A percentile compares a stretch with the other conserved stretches of the same genome.
phyloP scores from a whole-genome alignment of 2,888 invertebrate genomes.

The Drosophila algonquin region DNA sequence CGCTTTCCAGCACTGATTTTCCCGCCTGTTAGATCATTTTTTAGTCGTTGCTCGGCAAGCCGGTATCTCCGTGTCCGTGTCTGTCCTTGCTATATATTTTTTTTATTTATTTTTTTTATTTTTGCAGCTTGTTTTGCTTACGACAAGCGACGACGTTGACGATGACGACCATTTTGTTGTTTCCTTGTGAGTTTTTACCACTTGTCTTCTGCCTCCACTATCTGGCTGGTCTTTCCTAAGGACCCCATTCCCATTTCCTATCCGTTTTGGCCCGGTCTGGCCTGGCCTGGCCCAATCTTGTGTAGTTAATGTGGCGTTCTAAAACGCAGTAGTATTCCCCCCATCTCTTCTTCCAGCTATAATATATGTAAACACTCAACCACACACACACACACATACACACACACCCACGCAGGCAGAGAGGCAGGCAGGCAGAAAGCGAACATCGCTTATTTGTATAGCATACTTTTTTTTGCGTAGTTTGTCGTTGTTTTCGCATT shows the following conservation, averaged over 20 bases:
- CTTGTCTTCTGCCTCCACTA: conserved; percentile 7
- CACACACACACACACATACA: conserved; percentile 40
- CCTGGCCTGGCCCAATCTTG: conserved; percentile 64
- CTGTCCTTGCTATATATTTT: not conserved
- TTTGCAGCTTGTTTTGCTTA: conserved; percentile 44
- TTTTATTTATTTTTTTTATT: not conserved
- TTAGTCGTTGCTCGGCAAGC: conserved; percentile 1
- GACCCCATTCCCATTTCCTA: not conserved
- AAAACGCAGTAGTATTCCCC: conserved; percentile 66
- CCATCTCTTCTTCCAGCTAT: conserved; percentile 42
- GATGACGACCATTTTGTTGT: conserved; percentile 64
- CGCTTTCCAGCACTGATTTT: not conserved
- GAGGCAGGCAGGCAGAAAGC: conserved; percentile 20
- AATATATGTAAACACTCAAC: conserved; percentile 76
- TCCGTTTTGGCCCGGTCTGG: conserved; percentile 14
- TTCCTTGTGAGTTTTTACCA: conserved; percentile 43
- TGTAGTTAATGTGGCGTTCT: conserved; percentile 78
- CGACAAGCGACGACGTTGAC: conserved; percentile 42
- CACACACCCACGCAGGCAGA: not conserved
- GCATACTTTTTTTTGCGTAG: conserved; percentile 73
- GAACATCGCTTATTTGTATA: conserved; percentile 66
- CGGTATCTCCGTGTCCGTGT: not conserved
- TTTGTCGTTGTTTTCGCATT: conserved; percentile 73
- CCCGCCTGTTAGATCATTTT: conserved; percentile 3
- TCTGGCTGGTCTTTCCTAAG: not conserved